Evolutionary conservation across 2,113 vertebrate genomes (phyloP), one percentile per base, ranked within the genome.

Genomic region (Nerophis ophidion): DNA sequence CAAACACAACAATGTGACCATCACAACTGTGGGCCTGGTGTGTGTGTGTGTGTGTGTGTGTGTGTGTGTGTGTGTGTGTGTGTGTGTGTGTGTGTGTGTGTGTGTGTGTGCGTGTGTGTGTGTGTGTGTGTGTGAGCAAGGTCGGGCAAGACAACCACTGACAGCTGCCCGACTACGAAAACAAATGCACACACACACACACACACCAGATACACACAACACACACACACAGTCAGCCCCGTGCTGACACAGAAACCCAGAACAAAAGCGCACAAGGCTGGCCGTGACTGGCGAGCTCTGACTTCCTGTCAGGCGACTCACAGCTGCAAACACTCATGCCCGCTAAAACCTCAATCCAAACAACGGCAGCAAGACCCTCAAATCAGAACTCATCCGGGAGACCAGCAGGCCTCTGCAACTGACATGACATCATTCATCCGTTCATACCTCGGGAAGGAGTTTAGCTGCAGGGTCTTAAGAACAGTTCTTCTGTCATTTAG

Each of bases 81-180:
- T 85, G 76, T 89, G 38, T 85, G 76, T 89, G 85, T 87, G 81
- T 86, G 81, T 76, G 84, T 48, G 38, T 40, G 38, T 38, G 36
- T 55, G 35, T 40, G 53, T 16, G 35, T 40, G 38, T 85, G 76
- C 88, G 85, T 87, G 81, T 85, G 81, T 76, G 84, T 40, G 38
- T 85, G 76, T 89, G 38, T 85, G 76, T 89, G 85, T 87, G 81
- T 86, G 81, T 76, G 84, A 82, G 75, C 76, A 66, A 55, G 74
- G 66, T 80, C 70, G 79, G 71, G 74, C 71, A 56, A 81, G 82
- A 87, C 50, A 60, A 76, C 75, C 76, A 81, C 69, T 76, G 81
- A 84, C 87, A 90, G 87, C 86, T 90, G 87, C 82, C 82, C 70
- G 60, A 53, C 80, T 79, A 70, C 79, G 76, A 75, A 82, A 76